A percentile compares a stretch with the other conserved stretches of the same genome.
Evolutionary conservation across 2,888 invertebrate genomes (phyloP).

Genomic region (Timema podura): DNA sequence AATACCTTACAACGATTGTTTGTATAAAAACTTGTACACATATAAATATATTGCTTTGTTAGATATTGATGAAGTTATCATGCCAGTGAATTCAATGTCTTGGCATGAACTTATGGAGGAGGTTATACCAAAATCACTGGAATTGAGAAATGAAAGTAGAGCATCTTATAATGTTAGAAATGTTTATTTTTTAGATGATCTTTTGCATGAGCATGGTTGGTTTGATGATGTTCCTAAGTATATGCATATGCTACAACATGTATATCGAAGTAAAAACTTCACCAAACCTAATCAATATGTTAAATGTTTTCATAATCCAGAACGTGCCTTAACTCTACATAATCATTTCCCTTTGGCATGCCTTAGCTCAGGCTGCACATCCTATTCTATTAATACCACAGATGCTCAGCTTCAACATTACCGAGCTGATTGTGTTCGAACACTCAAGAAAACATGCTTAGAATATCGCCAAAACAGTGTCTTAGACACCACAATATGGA

Average conservation of each 20-base stretch:
- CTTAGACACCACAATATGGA: constrained; percentile 83
- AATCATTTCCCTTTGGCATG: constrained; percentile 91
- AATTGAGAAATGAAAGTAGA: constrained; percentile 61
- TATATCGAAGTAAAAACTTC: constrained; percentile 83
- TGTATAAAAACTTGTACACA: constrained; percentile 86
- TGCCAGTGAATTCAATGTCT: constrained; percentile 68
- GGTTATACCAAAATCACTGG: constrained; percentile 62
- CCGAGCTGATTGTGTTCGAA: constrained; percentile 86
- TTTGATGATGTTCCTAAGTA: constrained; percentile 77
- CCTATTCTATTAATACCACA: constrained; percentile 74
- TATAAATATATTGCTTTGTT: constrained; percentile 87
- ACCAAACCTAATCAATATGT: constrained; percentile 91
- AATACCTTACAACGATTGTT: constrained; percentile 94
- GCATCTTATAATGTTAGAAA: constrained; percentile 86
- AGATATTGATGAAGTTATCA: constrained; percentile 93
- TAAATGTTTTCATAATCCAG: constrained; percentile 91
- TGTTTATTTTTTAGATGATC: constrained; percentile 87
- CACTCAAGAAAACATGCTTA: constrained; percentile 77
- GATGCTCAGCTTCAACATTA: constrained; percentile 92
- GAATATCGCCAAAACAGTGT: constrained; percentile 78
- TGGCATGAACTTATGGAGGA: constrained; percentile 78
- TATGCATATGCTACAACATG: constrained; percentile 92
- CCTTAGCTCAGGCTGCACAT: constrained; percentile 67
- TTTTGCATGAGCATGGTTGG: constrained; percentile 74
- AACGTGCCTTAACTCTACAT: constrained; percentile 81